These are phyloP conservation scores for Pollenia labialis DNA, from an alignment of 2,888 invertebrate genomes.

Conservation along the genomic window DNA sequence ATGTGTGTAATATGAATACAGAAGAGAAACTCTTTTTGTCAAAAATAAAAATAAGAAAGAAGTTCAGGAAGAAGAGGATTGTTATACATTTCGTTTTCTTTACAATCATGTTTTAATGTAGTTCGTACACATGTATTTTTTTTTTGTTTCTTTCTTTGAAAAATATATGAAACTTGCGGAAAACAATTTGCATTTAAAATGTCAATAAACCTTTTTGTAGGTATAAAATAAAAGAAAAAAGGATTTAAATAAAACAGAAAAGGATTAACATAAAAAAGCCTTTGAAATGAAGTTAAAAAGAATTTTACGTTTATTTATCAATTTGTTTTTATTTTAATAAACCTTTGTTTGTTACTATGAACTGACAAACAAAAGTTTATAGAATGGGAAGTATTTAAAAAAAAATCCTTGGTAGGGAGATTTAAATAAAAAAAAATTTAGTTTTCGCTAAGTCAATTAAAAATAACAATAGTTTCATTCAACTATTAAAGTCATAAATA, in stretches of 20 bases:
- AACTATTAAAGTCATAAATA: too few relatives aligned
- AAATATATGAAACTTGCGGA: conserved; percentile 25
- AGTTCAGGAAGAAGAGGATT: conserved; percentile 31
- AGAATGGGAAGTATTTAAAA: too few relatives aligned
- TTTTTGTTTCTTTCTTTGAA: conserved; percentile 5
- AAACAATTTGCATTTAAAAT: conserved; percentile 32
- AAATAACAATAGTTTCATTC: too few relatives aligned
- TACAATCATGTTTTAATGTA: conserved; percentile 37
- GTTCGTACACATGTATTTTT: neutral
- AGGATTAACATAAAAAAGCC: conserved; percentile 6
- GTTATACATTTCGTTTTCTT: conserved; percentile 37
- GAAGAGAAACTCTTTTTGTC: neutral
- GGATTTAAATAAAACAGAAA: neutral
- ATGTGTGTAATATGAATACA: conserved; percentile 63
- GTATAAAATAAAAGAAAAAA: neutral
- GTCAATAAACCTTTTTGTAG: conserved; percentile 43
- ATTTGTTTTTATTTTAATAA: neutral
- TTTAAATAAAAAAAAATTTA: too few relatives aligned
- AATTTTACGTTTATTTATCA: neutral
- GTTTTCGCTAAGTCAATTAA: too few relatives aligned
- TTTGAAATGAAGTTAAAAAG: conserved; percentile 5
- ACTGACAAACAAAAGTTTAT: too few relatives aligned
- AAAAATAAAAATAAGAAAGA: neutral
- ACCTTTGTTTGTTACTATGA: neutral
- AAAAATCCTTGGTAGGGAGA: too few relatives aligned